Evolutionary conservation across 2,888 invertebrate species (phyloP).

Genomic region (Drosophila rubida): DNA sequence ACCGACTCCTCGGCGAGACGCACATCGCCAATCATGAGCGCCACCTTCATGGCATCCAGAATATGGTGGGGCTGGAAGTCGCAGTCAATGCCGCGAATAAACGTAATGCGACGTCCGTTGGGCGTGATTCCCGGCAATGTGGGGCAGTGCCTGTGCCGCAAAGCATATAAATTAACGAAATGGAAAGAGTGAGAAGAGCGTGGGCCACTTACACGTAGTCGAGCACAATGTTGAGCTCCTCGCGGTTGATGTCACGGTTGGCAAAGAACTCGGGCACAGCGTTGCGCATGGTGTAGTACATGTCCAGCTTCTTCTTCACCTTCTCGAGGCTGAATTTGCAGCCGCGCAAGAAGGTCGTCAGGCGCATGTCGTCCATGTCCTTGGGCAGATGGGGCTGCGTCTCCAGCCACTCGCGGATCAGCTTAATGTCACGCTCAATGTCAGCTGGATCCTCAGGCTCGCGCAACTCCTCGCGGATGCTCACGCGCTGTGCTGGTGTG

Average conservation of each 20-base stretch:
- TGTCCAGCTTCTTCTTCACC: conserved; percentile 93
- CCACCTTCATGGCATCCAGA: conserved; percentile 92
- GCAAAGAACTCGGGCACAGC: conserved; percentile 93
- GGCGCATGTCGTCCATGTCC: conserved; percentile 90
- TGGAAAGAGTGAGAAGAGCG: not conserved
- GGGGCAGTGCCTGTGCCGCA: conserved; percentile 88
- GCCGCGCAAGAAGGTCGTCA: conserved; percentile 93
- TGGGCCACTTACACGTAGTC: conserved; percentile 89
- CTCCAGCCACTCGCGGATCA: conserved; percentile 89
- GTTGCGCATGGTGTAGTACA: conserved; percentile 94
- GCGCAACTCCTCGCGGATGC: conserved; percentile 89
- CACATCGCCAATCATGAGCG: conserved; percentile 93
- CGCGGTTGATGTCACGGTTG: conserved; percentile 90
- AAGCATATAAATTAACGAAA: not conserved
- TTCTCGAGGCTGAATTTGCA: conserved; percentile 95
- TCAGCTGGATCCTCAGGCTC: conserved; percentile 87
- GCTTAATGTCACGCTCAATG: conserved; percentile 87
- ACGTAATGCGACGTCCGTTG: conserved; percentile 90
- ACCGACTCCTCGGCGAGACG: conserved; percentile 91
- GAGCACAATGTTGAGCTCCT: conserved; percentile 90
- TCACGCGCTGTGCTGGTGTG: conserved; percentile 88
- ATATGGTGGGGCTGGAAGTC: conserved; percentile 90
- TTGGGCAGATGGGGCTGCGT: conserved; percentile 89
- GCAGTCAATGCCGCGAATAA: conserved; percentile 90
- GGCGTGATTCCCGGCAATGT: conserved; percentile 93